Evolutionary conservation across 2,888 invertebrate species (phyloP).

Genomic region (Tethea ocularis): DNA sequence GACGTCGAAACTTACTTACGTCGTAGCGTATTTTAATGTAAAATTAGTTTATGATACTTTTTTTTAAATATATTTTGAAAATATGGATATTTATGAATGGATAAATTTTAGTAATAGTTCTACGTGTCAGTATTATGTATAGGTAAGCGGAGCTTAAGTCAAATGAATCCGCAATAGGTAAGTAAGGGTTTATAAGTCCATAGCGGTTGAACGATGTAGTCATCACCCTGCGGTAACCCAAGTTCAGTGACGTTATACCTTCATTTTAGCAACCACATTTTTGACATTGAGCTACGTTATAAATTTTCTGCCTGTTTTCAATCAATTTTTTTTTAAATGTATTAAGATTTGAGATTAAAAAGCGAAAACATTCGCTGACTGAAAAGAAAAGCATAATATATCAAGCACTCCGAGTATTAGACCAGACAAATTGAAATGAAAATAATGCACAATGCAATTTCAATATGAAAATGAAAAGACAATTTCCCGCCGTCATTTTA

Average conservation of each 20-base stretch:
- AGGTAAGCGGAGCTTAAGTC: not conserved
- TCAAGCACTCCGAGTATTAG: not conserved
- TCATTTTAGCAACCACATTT: no score
- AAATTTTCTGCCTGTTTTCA: no score
- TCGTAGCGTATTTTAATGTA: no score
- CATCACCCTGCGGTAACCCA: not conserved
- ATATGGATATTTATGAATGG: no score
- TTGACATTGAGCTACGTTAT: no score
- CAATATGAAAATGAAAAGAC: slow-evolving; percentile 1
- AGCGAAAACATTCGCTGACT: not conserved
- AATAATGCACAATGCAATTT: not conserved
- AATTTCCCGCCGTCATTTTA: slow-evolving; percentile 41
- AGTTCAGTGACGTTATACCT: not conserved
- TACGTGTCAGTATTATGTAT: not conserved
- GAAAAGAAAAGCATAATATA: not conserved
- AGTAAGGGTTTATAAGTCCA: not conserved
- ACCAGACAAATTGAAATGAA: not conserved
- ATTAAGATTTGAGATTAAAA: no score
- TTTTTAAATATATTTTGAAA: no score
- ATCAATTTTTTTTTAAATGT: no score
- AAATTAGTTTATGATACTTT: no score
- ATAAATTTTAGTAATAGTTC: not conserved
- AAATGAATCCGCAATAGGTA: not conserved
- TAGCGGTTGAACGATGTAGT: not conserved
- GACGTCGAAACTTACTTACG: no score